Evolutionary conservation across 2,888 invertebrate genomes (phyloP), one percentile per base, ranked within the genome.

Genomic region (Drosophila borealis): DNA sequence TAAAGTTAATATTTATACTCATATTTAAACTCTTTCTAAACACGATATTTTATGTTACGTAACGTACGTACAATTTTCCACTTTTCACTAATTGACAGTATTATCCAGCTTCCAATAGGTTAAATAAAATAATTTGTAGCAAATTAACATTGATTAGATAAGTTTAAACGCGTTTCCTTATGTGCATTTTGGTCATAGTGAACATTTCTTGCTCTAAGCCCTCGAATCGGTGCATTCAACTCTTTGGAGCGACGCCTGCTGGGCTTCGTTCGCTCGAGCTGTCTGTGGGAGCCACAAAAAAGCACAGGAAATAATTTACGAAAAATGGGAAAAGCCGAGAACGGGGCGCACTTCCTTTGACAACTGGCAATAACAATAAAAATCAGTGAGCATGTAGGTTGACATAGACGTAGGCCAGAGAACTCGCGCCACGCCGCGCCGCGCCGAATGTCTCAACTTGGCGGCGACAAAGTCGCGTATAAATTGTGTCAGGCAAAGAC

Each of bases 361-460:
- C 85, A 85, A 88, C 85, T 88, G 83, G 86, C 88, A 82, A 88
- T 85, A 83, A 83, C 83, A 83, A 83, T 83, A 88, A 83, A 83
- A 83, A 85, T 83, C 83, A 88, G 72, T 80, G 82, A 85, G 64
- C 81, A 82, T 85, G 82, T 85, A 81, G 82, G 82, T 80, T 61
- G 82, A 63, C 59, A 57, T 64, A 14, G 51, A 42, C 53, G 13
- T 19, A 6, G 44, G 34, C 41, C 42, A 25, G 36, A 66, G 63
- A 64, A 65, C 70, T 56, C 44, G 64, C 46, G 54, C 41, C 67
- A 19, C 51, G 36, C 51, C 44, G 42, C 65, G 11, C 39, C 51
- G 44, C 34, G 46, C 50, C 49, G 66, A 80, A 85, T 85, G 81
- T 70, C 81, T 81, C 86, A 80, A 82, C 80, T 81, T 70, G 81